phyloP scores from a whole-genome alignment of 1,140 invertebrate genomes.

The Macrotrachela quadricornifera region DNA sequence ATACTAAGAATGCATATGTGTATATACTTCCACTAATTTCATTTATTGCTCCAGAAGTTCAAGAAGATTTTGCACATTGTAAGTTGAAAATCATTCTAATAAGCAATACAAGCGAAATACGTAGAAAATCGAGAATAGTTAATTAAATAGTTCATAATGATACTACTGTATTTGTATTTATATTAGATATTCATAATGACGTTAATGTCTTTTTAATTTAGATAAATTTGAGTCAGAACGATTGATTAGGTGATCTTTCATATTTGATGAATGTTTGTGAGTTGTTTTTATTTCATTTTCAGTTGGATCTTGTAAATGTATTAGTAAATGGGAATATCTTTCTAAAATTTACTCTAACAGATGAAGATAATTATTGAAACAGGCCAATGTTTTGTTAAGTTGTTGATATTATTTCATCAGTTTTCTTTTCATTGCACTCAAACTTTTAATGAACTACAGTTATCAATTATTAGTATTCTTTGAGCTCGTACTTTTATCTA shows the following conservation, averaged over 20 bases:
- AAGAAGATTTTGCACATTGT: constrained; percentile 39
- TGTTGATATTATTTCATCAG: constrained; percentile 59
- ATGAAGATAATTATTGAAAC: no score
- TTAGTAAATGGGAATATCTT: no score
- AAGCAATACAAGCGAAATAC: no score
- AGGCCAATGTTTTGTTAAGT: constrained; percentile 64
- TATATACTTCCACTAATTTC: constrained; percentile 60
- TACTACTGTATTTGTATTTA: constrained; percentile 41
- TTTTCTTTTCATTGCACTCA: constrained; percentile 36
- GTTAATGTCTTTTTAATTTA: constrained; percentile 51
- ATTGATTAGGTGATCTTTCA: constrained; percentile 65
- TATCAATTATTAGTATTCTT: constrained; percentile 26
- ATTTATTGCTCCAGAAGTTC: constrained; percentile 46
- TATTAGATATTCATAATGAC: constrained; percentile 49
- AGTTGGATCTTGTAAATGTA: constrained; percentile 60
- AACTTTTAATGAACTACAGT: constrained; percentile 21
- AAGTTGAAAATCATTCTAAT: constrained; percentile 30
- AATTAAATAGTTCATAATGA: constrained; percentile 41
- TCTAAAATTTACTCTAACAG: no score
- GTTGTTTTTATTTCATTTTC: constrained; percentile 66
- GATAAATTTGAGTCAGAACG: constrained; percentile 67
- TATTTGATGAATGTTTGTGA: constrained; percentile 47
- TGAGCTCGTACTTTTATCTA: no score
- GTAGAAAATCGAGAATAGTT: no score
- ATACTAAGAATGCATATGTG: constrained; percentile 43